Percentiles rank a stretch among this genome's conserved stretches.
Conservation (phyloP, 2,797 vertebrate species). For the Acipenser transmontanus region DNA sequence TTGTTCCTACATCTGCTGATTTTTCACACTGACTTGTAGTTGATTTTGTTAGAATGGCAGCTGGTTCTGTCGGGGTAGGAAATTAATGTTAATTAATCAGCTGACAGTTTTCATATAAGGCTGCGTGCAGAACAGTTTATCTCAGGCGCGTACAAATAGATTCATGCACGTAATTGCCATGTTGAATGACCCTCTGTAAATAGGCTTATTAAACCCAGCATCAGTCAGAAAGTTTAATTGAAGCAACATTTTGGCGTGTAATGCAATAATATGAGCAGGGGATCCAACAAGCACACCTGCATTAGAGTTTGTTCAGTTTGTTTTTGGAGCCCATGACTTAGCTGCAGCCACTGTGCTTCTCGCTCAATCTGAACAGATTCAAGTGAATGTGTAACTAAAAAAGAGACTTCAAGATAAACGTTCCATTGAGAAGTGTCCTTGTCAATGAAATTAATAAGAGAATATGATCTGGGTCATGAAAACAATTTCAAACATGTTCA, state of each 20-base stretch:
- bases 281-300: neutral
- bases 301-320: neutral
- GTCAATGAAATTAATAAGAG: too few relatives aligned
- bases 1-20: slow-evolving; percentile 19
- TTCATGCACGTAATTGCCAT: slow-evolving; percentile 60
- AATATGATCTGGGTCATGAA: too few relatives aligned
- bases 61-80: slow-evolving; percentile 54
- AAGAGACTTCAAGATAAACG: too few relatives aligned
- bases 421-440: too few relatives aligned
- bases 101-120: slow-evolving; percentile 54
- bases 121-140: slow-evolving; percentile 50
- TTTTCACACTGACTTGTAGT: slow-evolving; percentile 20
- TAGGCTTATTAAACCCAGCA: slow-evolving; percentile 67
- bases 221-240: slow-evolving; percentile 61
- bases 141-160: slow-evolving; percentile 51
- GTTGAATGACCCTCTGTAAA: slow-evolving; percentile 63
- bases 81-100: slow-evolving; percentile 75
- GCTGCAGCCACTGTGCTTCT: too few relatives aligned
- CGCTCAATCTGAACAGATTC: too few relatives aligned
- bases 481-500: too few relatives aligned
- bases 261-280: slow-evolving; percentile 7
- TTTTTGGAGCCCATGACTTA: too few relatives aligned
- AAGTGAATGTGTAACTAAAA: too few relatives aligned
- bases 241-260: slow-evolving; percentile 25
- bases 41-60: slow-evolving; percentile 40